A percentile compares a stretch with the other conserved stretches of the same genome.
These are phyloP conservation scores for Orthonyx spaldingii DNA, from an alignment of 2,113 vertebrate genomes.

Conservation along the genomic window DNA sequence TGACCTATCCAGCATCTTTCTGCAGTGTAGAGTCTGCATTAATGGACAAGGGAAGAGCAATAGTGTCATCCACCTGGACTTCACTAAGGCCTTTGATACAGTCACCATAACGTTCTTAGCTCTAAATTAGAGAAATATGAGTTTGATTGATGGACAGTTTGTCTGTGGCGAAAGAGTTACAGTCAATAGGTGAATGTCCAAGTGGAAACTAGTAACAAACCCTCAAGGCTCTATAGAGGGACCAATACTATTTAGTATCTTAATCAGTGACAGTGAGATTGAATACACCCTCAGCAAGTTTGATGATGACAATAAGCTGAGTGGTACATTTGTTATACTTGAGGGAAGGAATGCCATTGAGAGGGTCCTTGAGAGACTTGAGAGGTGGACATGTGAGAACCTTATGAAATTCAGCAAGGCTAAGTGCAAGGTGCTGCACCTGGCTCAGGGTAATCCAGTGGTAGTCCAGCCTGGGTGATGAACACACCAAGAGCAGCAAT, in stretches of 20 bases:
- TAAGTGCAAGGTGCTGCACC: neutral
- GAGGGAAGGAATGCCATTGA: neutral
- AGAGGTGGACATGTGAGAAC: neutral
- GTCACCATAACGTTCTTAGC: neutral
- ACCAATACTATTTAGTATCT: neutral
- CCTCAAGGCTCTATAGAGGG: neutral
- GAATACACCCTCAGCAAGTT: neutral
- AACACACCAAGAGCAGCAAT: fast-evolving
- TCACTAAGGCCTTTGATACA: neutral
- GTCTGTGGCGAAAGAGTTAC: neutral
- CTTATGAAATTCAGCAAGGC: neutral
- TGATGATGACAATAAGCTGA: neutral
- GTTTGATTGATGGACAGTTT: neutral
- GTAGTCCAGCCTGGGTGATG: neutral
- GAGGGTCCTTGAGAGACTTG: neutral
- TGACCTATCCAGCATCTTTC: neutral
- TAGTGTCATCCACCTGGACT: neutral
- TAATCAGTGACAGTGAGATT: neutral
- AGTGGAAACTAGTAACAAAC: neutral
- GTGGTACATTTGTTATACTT: neutral
- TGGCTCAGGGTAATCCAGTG: neutral
- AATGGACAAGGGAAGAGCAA: too few relatives aligned
- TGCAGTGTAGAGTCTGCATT: neutral
- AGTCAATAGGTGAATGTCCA: neutral
- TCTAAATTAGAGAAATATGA: neutral